Evolutionary conservation across 1,140 invertebrate genomes (phyloP).

Genomic region (Trachelipus rathkii): DNA sequence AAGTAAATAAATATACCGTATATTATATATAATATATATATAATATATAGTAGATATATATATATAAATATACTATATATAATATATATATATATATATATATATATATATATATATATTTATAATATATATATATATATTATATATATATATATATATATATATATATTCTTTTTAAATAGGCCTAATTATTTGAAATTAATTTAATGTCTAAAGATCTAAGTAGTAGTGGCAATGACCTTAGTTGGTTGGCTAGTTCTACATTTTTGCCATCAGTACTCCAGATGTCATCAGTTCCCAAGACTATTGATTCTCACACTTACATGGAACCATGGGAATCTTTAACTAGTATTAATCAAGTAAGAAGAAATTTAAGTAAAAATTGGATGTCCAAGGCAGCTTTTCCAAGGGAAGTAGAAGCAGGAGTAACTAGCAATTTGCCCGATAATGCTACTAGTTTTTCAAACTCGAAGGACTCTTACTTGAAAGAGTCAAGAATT

Average conservation of each 20-base stretch:
- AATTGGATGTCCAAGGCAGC: not conserved
- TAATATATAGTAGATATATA: too few relatives aligned
- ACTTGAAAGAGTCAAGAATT: not conserved
- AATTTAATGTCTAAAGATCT: not conserved
- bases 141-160: too few relatives aligned
- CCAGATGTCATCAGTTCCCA: not conserved
- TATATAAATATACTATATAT: too few relatives aligned
- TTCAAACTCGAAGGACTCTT: not conserved
- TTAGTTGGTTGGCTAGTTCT: constrained; percentile 9
- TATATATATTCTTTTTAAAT: too few relatives aligned
- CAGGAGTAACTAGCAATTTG: not conserved
- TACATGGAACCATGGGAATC: not conserved
- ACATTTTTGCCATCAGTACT: not conserved
- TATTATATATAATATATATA: too few relatives aligned
- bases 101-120: too few relatives aligned
- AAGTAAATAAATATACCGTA: too few relatives aligned
- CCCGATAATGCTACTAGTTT: not conserved
- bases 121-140: too few relatives aligned
- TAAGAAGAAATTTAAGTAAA: not conserved
- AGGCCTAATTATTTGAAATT: too few relatives aligned
- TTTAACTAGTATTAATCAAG: constrained; percentile 12
- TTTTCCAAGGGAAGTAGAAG: not conserved
- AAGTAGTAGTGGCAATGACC: not conserved
- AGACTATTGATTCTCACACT: not conserved
- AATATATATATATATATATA: too few relatives aligned